Evolutionary conservation across 2,888 invertebrate species (phyloP).

Genomic region (Liopterus haemorrhoidalis): DNA sequence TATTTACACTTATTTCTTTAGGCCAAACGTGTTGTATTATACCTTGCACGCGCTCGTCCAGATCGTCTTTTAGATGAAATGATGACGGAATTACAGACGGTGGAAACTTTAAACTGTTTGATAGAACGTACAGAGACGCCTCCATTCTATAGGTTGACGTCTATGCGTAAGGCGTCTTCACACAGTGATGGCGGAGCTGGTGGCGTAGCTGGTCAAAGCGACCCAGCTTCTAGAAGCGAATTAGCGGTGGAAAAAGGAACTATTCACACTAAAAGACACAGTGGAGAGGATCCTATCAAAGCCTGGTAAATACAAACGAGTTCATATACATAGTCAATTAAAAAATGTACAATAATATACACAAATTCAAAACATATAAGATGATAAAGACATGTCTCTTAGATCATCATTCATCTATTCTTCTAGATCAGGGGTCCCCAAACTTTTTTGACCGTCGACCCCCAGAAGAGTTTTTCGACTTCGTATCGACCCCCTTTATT

Average conservation of each 20-base stretch:
- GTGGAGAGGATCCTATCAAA: constrained; percentile 81
- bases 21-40: constrained; percentile 93
- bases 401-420: too few relatives aligned
- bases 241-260: constrained; percentile 83
- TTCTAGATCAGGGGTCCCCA: too few relatives aligned
- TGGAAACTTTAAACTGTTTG: constrained; percentile 91
- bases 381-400: too few relatives aligned
- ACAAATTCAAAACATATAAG: too few relatives aligned
- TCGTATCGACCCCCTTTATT: too few relatives aligned
- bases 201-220: constrained; percentile 48
- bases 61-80: constrained; percentile 92
- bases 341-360: too few relatives aligned
- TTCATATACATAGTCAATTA: too few relatives aligned
- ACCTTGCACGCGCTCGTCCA: constrained; percentile 85
- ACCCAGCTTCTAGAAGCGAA: constrained; percentile 46
- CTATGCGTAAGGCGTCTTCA: constrained; percentile 84
- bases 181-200: constrained; percentile 62
- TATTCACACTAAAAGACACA: constrained; percentile 92
- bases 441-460: too few relatives aligned
- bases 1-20: constrained; percentile 42
- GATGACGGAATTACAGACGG: constrained; percentile 95
- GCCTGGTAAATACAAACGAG: constrained; percentile 57
- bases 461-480: too few relatives aligned
- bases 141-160: constrained; percentile 92
- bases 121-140: constrained; percentile 97